Evolutionary conservation across 2,797 vertebrate genomes (phyloP), one percentile per base, ranked within the genome.

Genomic region (Hypotaenidia philippensis): DNA sequence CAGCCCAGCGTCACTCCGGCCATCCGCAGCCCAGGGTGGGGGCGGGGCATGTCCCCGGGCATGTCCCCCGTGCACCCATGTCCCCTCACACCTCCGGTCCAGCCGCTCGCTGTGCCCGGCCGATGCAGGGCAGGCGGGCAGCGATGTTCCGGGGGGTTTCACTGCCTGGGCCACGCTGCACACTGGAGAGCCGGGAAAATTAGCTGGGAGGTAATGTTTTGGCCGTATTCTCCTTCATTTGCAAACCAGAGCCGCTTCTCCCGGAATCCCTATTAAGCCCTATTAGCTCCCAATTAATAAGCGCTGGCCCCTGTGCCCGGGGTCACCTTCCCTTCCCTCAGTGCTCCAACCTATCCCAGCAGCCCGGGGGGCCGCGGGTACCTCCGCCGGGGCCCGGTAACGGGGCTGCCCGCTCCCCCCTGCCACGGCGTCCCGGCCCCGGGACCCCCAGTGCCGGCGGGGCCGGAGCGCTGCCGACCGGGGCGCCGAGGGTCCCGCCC

Each of bases 281-380:
- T 87, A 90, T 94, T 94, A 91, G 75, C 31, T 79, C 13, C 44
- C 55, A 94, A 87, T 94, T 93, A 96, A 92, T 29, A 17, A 76
- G 50, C 11, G 13, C 19, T 44, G 26, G 75, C 45, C 60, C 21
- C 60, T 34, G 50, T 10, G 34, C 52, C 83, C 19, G 40, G 87
- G 76, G 81, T 87, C 74, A 47, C 69, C 59, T 8, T 70, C 61
- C 34, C 26, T 56, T 56, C 16, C 49, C 31, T 22, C 65, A 17
- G 18, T 2, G 5, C 32, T 14, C 55, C 22, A 56, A 25, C 22
- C 40, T 2, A 7, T 34, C 36, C 22, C 1, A n/a, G 21, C 70
- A 53, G 56, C 32, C 14, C 40, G 16, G 59, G 10, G 10, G 68
- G 15, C 34, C 6, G 3, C 64, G 10, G 32, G 11, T 45, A 45